These are phyloP conservation scores for Sinodicranocentrus sp. DNA, from an alignment of 2,888 invertebrate genomes.

Conservation along the genomic window DNA sequence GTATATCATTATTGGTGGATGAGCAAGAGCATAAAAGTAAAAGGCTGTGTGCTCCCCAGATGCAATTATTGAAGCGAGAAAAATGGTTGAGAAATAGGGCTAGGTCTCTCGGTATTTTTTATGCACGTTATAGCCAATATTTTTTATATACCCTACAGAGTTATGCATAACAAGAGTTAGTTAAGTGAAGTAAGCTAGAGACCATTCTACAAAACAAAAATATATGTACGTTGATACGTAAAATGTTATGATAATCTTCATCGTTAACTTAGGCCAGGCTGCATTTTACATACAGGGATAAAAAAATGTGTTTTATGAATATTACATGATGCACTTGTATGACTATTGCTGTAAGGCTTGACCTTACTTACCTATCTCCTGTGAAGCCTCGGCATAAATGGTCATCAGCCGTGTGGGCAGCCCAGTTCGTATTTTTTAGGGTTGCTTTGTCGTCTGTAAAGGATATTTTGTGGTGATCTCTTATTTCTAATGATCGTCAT, in stretches of 20 bases:
- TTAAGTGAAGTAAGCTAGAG: slow-evolving; percentile 6
- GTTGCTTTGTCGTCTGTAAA: slow-evolving; percentile 2
- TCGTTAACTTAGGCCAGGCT: background rate
- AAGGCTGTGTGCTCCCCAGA: background rate
- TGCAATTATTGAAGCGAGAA: slow-evolving; percentile 44
- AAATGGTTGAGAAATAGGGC: slow-evolving; percentile 52
- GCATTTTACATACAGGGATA: background rate
- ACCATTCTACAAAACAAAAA: slow-evolving; percentile 10
- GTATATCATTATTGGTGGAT: background rate
- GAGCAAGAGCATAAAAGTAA: background rate
- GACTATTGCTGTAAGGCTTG: slow-evolving; percentile 37
- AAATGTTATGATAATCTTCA: background rate
- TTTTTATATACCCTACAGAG: background rate
- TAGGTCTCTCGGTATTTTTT: slow-evolving; percentile 33
- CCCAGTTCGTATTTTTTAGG: slow-evolving; percentile 18
- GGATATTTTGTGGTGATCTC: slow-evolving; percentile 1
- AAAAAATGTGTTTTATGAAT: background rate
- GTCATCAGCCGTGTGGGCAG: slow-evolving; percentile 55
- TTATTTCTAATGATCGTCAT: background rate
- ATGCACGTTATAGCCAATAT: background rate
- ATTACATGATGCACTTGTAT: background rate
- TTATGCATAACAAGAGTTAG: background rate
- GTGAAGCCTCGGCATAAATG: slow-evolving; percentile 51
- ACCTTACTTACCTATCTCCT: slow-evolving; percentile 42
- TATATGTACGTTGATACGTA: too few species aligned